These are phyloP conservation scores for Tetraodon nigroviridis DNA, from an alignment of 2,113 vertebrate genomes.

Conservation along the genomic window DNA sequence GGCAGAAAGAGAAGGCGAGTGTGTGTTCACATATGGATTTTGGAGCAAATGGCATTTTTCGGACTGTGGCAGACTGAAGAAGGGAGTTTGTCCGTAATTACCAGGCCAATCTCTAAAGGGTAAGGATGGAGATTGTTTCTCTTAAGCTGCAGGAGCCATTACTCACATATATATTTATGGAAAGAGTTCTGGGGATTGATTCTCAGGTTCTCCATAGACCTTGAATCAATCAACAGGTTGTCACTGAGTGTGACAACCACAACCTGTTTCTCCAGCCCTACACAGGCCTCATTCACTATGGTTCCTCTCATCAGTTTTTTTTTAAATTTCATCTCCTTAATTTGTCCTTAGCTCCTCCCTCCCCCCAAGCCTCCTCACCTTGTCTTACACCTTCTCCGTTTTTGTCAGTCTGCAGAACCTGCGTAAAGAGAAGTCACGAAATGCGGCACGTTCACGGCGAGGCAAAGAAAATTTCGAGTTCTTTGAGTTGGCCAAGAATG, in stretches of 20 bases:
- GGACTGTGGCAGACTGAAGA: constrained; percentile 54
- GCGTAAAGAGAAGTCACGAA: constrained; percentile 89
- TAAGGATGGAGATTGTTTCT: constrained; percentile 59
- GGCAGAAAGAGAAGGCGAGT: constrained; percentile 17
- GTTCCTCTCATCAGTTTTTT: neutral
- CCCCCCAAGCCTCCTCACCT: too few relatives aligned
- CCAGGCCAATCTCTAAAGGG: constrained; percentile 48
- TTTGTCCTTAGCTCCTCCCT: neutral
- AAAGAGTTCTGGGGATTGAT: constrained; percentile 49
- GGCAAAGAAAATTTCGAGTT: constrained; percentile 93
- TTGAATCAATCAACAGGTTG: constrained; percentile 55
- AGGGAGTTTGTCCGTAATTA: constrained; percentile 64
- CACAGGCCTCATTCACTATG: constrained; percentile 10
- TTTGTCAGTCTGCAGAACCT: constrained; percentile 82
- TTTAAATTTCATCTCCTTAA: constrained; percentile 3
- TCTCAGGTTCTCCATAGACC: constrained; percentile 25
- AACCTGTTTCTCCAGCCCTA: constrained; percentile 10
- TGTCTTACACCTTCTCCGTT: neutral
- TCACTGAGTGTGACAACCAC: constrained; percentile 28
- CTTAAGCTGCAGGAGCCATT: constrained; percentile 48
- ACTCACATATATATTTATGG: constrained; percentile 51
- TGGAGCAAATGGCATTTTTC: constrained; percentile 66
- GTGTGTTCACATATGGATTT: constrained; percentile 61
- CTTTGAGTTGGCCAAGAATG: constrained; percentile 88
- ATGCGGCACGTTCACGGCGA: constrained; percentile 85